Conservation (phyloP, 1,140 invertebrate species). For the Scaptomyza graminum region DNA sequence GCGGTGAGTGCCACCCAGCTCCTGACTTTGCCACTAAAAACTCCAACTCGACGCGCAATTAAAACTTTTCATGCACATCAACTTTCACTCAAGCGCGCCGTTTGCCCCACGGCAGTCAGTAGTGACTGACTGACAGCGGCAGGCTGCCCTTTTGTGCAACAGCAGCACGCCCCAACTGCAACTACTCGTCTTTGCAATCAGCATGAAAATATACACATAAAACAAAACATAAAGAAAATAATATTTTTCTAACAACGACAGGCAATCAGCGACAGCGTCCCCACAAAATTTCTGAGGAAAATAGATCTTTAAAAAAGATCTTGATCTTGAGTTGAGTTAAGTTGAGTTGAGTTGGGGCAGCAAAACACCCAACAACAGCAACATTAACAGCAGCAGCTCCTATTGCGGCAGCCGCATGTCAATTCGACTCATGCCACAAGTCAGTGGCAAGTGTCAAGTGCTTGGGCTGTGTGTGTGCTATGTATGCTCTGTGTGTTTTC, state of each 20-base stretch:
- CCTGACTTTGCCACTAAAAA: conserved; percentile 27
- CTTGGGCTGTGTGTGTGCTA: conserved; percentile 17
- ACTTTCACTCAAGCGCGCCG: conserved; percentile 73
- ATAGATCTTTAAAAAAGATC: conserved; percentile 66
- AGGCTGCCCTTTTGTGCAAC: conserved; percentile 48
- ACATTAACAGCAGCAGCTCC: conserved; percentile 47
- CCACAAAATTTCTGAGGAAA: conserved; percentile 59
- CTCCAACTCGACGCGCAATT: conserved; percentile 74
- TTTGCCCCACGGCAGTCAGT: conserved; percentile 33
- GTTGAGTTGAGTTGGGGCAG: conserved; percentile 13
- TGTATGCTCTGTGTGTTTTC: conserved; percentile 22
- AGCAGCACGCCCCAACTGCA: conserved; percentile 48
- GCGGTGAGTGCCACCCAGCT: conserved; percentile 59
- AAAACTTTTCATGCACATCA: conserved; percentile 81
- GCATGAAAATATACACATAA: conserved; percentile 30
- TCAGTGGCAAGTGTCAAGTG: conserved; percentile 78
- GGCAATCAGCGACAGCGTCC: conserved; percentile 64
- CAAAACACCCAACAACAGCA: conserved; percentile 14
- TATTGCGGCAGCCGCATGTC: conserved; percentile 38
- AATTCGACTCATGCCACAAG: conserved; percentile 73
- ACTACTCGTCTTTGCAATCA: conserved; percentile 47
- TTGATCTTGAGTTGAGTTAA: conserved; percentile 51
- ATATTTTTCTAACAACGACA: conserved; percentile 81
- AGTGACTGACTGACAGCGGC: conserved; percentile 64
- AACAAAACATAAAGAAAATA: conserved; percentile 70